Conservation (phyloP, 2,888 invertebrate genomes). For the Ophioninae sp. region DNA sequence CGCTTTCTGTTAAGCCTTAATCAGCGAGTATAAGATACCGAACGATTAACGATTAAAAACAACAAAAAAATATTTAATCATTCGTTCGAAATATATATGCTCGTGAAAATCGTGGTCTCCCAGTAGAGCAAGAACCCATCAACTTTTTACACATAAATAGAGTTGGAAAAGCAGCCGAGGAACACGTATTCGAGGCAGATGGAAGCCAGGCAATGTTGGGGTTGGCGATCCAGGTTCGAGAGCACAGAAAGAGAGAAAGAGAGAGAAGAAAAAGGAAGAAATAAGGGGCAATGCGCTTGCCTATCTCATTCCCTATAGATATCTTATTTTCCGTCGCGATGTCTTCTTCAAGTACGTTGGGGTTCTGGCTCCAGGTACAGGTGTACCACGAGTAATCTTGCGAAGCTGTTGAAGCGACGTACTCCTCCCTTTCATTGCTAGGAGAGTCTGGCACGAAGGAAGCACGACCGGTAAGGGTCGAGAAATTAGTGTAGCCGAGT, state of each 20-base stretch:
- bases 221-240: background rate
- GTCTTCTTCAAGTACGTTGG: background rate
- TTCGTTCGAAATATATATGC: too few species aligned
- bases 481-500: conserved; percentile 40
- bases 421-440: conserved; percentile 35
- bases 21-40: too few species aligned
- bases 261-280: background rate
- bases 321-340: conserved; percentile 10
- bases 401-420: conserved; percentile 25
- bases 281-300: conserved; percentile 8
- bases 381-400: conserved; percentile 28
- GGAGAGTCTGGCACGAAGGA: conserved; percentile 13
- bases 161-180: background rate
- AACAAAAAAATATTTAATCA: too few species aligned
- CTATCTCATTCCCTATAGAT: conserved; percentile 33
- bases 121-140: too few species aligned
- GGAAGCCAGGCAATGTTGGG: background rate
- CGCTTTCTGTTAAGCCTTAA: too few species aligned
- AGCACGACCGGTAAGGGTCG: conserved; percentile 13
- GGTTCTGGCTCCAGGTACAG: background rate
- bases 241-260: too few species aligned
- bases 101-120: too few species aligned
- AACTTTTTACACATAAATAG: too few species aligned
- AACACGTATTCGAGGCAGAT: background rate
- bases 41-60: too few species aligned